Conservation (phyloP, 2,888 invertebrate species). For the Caenorhabditis sp. region DNA sequence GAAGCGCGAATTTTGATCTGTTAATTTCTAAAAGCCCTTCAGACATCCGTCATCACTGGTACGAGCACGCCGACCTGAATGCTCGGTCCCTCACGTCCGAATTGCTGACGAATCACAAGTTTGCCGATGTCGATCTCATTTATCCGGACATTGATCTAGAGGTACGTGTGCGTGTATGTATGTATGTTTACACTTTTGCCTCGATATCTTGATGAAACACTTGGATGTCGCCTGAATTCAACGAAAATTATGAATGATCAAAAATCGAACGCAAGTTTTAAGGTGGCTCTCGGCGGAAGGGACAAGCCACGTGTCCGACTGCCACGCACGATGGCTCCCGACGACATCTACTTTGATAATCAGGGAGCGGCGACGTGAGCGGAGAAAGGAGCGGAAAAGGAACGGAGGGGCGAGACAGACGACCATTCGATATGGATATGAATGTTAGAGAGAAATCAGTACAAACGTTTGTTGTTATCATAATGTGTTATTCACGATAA, state of each 20-base stretch:
- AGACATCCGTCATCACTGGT: conserved; percentile 78
- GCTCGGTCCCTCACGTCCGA: conserved; percentile 72
- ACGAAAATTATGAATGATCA: conserved; percentile 2
- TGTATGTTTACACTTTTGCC: conserved; percentile 11
- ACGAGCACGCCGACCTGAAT: conserved; percentile 75
- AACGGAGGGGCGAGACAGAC: conserved; percentile 1
- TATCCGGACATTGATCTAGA: conserved; percentile 78
- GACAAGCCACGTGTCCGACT: conserved; percentile 66
- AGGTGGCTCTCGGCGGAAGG: conserved; percentile 74
- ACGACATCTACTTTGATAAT: conserved; percentile 77
- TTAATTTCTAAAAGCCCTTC: conserved; percentile 22
- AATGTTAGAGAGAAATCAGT: conserved; percentile 2
- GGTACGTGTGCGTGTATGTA: conserved; percentile 39
- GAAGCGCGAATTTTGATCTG: neutral
- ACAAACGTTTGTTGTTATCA: neutral
- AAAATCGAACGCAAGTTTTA: conserved; percentile 14
- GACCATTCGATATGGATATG: neutral
- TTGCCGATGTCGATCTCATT: conserved; percentile 73
- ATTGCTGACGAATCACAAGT: conserved; percentile 75
- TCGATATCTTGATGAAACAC: conserved; percentile 41
- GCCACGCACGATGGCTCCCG: conserved; percentile 75
- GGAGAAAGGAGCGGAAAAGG: too few species aligned
- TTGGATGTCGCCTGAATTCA: conserved; percentile 5
- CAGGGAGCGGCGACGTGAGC: conserved; percentile 72
- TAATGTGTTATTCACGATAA: too few species aligned